Evolutionary conservation across 2,888 invertebrate genomes (phyloP).

Genomic region (Monochamus alternatus): DNA sequence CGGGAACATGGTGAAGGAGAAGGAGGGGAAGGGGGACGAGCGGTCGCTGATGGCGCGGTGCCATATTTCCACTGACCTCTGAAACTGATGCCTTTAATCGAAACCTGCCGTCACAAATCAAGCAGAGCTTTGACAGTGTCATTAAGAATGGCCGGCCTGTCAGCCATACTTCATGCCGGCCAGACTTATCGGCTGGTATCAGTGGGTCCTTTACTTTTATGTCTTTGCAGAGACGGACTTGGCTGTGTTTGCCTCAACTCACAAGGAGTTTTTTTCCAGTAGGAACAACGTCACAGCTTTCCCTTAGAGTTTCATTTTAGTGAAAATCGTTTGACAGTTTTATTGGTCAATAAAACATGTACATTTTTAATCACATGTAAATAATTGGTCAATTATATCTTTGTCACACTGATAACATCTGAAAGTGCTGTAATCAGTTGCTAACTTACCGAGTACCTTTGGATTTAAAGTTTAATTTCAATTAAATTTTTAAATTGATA

Average conservation of each 20-base stretch:
- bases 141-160: slow-evolving; percentile 70
- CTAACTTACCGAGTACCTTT: too few relatives aligned
- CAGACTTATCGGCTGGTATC: slow-evolving; percentile 64
- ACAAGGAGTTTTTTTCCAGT: background rate
- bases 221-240: slow-evolving; percentile 52
- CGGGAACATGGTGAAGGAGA: slow-evolving; percentile 2
- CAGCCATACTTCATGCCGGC: slow-evolving; percentile 68
- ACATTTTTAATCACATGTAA: too few relatives aligned
- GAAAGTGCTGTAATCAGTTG: too few relatives aligned
- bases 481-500: too few relatives aligned
- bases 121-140: slow-evolving; percentile 70
- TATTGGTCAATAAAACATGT: too few relatives aligned
- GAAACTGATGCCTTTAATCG: slow-evolving; percentile 71
- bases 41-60: slow-evolving; percentile 59
- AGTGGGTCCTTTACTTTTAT: slow-evolving; percentile 57
- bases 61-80: slow-evolving; percentile 69
- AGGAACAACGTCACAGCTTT: background rate
- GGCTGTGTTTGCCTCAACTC: background rate
- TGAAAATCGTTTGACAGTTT: too few relatives aligned
- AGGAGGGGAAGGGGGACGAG: slow-evolving; percentile 17
- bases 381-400: too few relatives aligned
- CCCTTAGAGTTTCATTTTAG: too few relatives aligned
- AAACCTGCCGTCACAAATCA: slow-evolving; percentile 71
- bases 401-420: too few relatives aligned
- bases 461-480: too few relatives aligned